Percentiles rank a stretch among this genome's conserved stretches.
Evolutionary conservation across 64 coral and sea anemone genomes (phyloP).

Genomic region (Pocillopora damicornis): DNA sequence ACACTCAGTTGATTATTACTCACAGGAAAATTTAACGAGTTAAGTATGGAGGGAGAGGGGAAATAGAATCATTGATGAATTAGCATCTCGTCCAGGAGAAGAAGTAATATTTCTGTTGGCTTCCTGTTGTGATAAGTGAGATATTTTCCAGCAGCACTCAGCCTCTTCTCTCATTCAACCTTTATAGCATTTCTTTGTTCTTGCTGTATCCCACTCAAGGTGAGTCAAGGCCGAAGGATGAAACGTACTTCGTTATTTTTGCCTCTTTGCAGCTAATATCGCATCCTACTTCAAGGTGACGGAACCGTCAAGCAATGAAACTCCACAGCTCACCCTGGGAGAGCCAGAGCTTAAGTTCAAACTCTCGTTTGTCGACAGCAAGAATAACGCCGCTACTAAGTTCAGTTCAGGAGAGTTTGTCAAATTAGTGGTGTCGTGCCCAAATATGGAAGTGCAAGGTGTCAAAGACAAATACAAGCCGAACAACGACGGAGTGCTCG

Average conservation of each 20-base stretch:
- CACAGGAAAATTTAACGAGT: too few species aligned
- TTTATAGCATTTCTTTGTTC: too few species aligned
- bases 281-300: conserved; percentile 49
- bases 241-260: background rate
- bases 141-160: background rate
- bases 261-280: conserved; percentile 43
- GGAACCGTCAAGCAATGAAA: conserved; percentile 64
- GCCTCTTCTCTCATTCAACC: too few species aligned
- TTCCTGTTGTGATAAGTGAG: background rate
- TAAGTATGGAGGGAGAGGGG: too few species aligned
- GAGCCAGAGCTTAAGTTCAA: conserved; percentile 68
- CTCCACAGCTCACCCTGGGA: conserved; percentile 50
- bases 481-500: conserved; percentile 57
- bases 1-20: too few species aligned
- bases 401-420: conserved; percentile 62
- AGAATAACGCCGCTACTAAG: conserved; percentile 50
- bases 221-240: background rate
- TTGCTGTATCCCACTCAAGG: too few species aligned
- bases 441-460: conserved; percentile 50
- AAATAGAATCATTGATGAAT: background rate
- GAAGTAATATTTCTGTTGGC: background rate
- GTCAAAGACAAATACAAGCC: conserved; percentile 59
- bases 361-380: conserved; percentile 50
- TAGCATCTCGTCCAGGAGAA: background rate
- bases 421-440: conserved; percentile 49